Percentiles rank a stretch among this genome's conserved stretches.
Conservation (phyloP, 2,888 invertebrate genomes). For the Rhingia rostrata region DNA sequence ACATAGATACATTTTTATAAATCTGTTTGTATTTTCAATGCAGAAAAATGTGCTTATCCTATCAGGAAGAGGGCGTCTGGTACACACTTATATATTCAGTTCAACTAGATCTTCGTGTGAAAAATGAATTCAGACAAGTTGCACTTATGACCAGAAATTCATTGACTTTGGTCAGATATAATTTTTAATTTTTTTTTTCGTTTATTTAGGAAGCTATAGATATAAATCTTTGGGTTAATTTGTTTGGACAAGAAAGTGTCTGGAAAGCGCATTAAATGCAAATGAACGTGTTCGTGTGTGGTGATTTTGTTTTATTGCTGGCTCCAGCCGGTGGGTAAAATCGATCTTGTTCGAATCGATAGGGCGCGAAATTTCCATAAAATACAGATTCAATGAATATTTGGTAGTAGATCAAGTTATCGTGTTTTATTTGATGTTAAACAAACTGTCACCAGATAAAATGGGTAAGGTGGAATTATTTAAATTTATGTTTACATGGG, state of each 20-base stretch:
- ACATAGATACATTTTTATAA: background rate
- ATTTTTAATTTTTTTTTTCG: constrained; percentile 23
- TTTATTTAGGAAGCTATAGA: constrained; percentile 17
- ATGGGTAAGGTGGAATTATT: constrained; percentile 38
- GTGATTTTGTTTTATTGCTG: constrained; percentile 48
- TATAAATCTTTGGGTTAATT: constrained; percentile 38
- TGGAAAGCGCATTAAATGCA: constrained; percentile 39
- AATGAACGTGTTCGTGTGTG: constrained; percentile 57
- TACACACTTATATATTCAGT: constrained; percentile 1
- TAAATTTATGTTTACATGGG: constrained; percentile 26
- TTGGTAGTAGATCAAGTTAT: constrained; percentile 68
- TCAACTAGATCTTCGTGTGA: constrained; percentile 42
- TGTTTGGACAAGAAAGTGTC: constrained; percentile 20
- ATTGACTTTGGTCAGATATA: constrained; percentile 1
- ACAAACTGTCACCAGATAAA: constrained; percentile 49
- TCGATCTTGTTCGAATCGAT: constrained; percentile 21
- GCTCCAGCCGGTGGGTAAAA: constrained; percentile 39
- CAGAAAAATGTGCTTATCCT: constrained; percentile 54
- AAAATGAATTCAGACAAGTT: constrained; percentile 22
- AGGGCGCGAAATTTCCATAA: constrained; percentile 62
- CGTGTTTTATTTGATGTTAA: constrained; percentile 70
- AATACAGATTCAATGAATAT: constrained; percentile 51
- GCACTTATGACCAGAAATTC: constrained; percentile 33
- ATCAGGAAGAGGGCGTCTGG: constrained; percentile 60
- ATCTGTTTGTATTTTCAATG: constrained; percentile 1